Percentiles rank a stretch among this genome's conserved stretches.
Conservation (phyloP, 2,113 vertebrate species). For the Thunnus maccoyii region DNA sequence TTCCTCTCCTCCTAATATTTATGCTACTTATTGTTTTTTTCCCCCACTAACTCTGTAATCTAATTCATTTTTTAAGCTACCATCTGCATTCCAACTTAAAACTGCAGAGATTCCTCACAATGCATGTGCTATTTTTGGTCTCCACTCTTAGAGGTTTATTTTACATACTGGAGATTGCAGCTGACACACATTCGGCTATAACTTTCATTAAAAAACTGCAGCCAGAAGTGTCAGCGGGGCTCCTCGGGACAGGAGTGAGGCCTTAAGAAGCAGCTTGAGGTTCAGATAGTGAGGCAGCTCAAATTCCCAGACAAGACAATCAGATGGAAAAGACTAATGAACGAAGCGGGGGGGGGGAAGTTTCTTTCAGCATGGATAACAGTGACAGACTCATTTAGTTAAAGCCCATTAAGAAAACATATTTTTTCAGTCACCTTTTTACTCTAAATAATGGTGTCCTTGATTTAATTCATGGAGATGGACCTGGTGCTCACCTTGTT, state of each 20-base stretch:
- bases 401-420: too few relatives aligned
- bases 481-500: neutral
- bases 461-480: neutral
- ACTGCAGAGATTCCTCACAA: neutral
- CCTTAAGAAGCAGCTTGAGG: constrained; percentile 36
- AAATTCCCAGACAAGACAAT: constrained; percentile 29
- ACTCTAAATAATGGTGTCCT: too few relatives aligned
- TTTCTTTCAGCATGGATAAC: constrained; percentile 4
- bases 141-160: constrained; percentile 33
- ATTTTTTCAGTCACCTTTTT: too few relatives aligned
- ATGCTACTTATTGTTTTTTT: constrained; percentile 46
- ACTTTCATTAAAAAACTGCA: constrained; percentile 60
- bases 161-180: constrained; percentile 30
- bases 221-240: constrained; percentile 11
- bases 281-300: constrained; percentile 42
- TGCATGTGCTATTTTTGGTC: constrained; percentile 10
- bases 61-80: neutral
- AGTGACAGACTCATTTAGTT: neutral
- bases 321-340: constrained; percentile 23
- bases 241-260: constrained; percentile 28
- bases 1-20: constrained; percentile 21
- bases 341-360: constrained; percentile 28
- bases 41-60: constrained; percentile 9
- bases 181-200: constrained; percentile 50
- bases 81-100: constrained; percentile 8